Conservation (phyloP, 2,797 vertebrate genomes). For the Poeciliopsis gracilis region DNA sequence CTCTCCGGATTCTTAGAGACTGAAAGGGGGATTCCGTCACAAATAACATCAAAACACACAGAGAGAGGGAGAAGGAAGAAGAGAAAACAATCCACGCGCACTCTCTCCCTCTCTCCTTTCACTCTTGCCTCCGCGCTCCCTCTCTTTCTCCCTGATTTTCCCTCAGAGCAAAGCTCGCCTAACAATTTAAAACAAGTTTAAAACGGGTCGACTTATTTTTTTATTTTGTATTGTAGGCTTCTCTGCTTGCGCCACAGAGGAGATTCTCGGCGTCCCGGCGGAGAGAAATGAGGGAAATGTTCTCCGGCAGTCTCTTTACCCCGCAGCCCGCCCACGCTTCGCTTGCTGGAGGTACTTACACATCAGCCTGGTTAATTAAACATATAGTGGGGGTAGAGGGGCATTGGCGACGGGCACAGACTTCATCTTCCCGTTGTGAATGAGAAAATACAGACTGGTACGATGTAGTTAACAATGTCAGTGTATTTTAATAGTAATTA, state of each 20-base stretch:
- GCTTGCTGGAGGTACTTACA: conserved; percentile 73
- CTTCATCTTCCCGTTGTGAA: conserved; percentile 64
- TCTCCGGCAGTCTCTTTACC: conserved; percentile 58
- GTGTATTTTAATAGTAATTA: background rate
- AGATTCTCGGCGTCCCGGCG: conserved; percentile 46
- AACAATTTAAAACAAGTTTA: conserved; percentile 65
- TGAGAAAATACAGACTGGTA: conserved; percentile 28
- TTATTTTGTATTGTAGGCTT: conserved; percentile 15
- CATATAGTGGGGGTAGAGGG: conserved; percentile 41
- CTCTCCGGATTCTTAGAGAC: conserved; percentile 75
- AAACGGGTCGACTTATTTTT: conserved; percentile 52
- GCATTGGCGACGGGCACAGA: conserved; percentile 17
- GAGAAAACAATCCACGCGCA: conserved; percentile 9
- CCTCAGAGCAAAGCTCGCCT: conserved; percentile 29
- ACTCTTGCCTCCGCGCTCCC: conserved; percentile 18
- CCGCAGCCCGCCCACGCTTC: conserved; percentile 72
- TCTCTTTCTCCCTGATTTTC: conserved; percentile 8
- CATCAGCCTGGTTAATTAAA: conserved; percentile 79
- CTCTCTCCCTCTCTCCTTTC: conserved; percentile 17
- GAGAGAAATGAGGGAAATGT: conserved; percentile 47
- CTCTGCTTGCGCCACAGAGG: conserved; percentile 29
- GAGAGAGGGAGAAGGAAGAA: background rate
- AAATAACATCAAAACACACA: conserved; percentile 67
- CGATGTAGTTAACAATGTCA: background rate
- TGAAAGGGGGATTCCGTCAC: conserved; percentile 79